phyloP scores from a whole-genome alignment of 2,888 invertebrate species.

The Ariolimax columbianus region DNA sequence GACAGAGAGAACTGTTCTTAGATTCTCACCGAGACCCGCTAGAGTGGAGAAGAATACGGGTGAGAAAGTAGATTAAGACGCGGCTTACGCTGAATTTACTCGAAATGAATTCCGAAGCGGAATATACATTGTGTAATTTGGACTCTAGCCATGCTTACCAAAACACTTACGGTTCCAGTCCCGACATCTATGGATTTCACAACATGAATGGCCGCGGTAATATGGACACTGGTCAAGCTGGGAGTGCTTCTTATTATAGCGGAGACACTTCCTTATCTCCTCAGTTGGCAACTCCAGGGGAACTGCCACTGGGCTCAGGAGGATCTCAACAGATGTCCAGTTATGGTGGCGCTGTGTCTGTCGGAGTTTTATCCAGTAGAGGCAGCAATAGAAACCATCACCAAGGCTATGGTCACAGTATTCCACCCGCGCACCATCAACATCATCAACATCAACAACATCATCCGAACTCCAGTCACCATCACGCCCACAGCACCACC shows the following conservation, averaged over 20 bases:
- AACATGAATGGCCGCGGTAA: conserved; percentile 33
- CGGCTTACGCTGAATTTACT: neutral
- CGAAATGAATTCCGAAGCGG: conserved; percentile 74
- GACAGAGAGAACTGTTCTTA: conserved; percentile 11
- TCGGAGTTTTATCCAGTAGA: conserved; percentile 12
- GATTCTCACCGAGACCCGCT: conserved; percentile 1
- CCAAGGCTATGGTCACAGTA: conserved; percentile 35
- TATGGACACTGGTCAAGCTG: conserved; percentile 37
- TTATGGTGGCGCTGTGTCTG: neutral
- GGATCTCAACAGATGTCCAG: conserved; percentile 32
- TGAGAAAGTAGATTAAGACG: conserved; percentile 33
- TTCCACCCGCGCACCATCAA: conserved; percentile 36
- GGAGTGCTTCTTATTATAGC: neutral
- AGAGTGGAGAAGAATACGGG: conserved; percentile 25
- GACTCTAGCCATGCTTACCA: conserved; percentile 69
- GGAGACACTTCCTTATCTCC: conserved; percentile 44
- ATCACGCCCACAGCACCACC: conserved; percentile 17
- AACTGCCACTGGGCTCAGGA: conserved; percentile 32
- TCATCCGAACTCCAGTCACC: conserved; percentile 23
- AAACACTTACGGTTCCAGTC: conserved; percentile 12
- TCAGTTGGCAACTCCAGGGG: conserved; percentile 44
- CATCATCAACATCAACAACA: conserved; percentile 47
- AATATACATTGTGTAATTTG: conserved; percentile 77
- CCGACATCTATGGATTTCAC: conserved; percentile 47
- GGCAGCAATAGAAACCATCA: neutral